Base-by-base conservation (phyloP, 2,888 invertebrate species). In the Tricholauxania praeusta region DNA sequence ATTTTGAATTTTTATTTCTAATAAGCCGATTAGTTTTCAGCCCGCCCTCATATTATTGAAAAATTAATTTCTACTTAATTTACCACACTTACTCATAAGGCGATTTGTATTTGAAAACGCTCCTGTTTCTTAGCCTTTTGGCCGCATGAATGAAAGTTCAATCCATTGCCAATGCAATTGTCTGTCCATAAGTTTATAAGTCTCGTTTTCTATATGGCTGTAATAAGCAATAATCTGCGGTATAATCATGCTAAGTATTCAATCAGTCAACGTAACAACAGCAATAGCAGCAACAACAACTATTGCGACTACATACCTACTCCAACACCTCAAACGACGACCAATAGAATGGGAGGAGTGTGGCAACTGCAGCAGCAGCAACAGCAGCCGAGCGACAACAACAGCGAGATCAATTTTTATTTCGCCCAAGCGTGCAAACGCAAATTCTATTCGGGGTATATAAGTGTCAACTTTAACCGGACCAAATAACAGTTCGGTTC, bases 401-500 rank as follows among this genome's bases (percentile, higher is more conserved):
- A 39, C 71, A 69, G 51, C 47, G 66, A 47, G 65, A 65, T 59
- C 64, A 32, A 64, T 39, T 72, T 69, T 59, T 57, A 28, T 64
- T 47, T 60, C 70, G 71, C 60, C 66, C 72, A 67, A 77, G 72
- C 71, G 53, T 28, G 70, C 72, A 64, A 70, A 70, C 47, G 71
- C 74, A 74, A 77, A 79, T 80, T 80, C 80, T 80, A 79, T 72
- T 71, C 22, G 68, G 79, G 81, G 81, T 87, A 86, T 87, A 87
- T 80, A 87, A 87, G 83, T 83, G 79, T 82, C 81, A 79, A 79
- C 76, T 76, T 74, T 74, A 75, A 77, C 78, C 77, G 77, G 78
- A 81, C 72, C 78, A 76, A 78, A 77, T 77, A 82, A 84, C 87
- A 87, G 87, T 87, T 83, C 84, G 80, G 78, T 80, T 79, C 80